Evolutionary conservation across 2,888 invertebrate species (phyloP), one percentile per base, ranked within the genome.

Genomic region (Lithosia quadra): DNA sequence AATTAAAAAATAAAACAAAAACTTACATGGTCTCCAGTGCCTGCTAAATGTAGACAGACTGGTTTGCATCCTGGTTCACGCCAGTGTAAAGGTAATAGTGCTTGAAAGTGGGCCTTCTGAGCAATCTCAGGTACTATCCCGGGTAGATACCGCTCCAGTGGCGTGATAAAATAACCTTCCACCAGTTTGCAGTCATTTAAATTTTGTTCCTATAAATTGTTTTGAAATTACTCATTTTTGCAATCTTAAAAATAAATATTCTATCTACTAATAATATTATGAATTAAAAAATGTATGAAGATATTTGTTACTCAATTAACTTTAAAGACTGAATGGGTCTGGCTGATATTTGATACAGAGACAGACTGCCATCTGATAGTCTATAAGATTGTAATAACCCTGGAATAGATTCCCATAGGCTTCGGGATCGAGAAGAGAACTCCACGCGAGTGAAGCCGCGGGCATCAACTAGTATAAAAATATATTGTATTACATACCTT

Each of bases 11-110:
- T 0, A 55, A 11, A 13, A 53, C 0, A 53, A 53, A 33, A n/a
- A 34, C 96, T 95, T 95, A 98, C 98, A 95, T 99, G 99, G 95
- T 99, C 99, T 59, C 99, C 99, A 57, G 99, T 99, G 39, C 99
- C 99, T 36, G 99, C 99, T 77, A 99, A 95, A 88, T 99, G 99
- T 75, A 99, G 95, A 89, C 99, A 99, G 53, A 99, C 96, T 4
- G 98, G 98, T 86, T 97, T 97, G 81, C 96, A 95, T 22, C 95
- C 92, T 75, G 96, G 94, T 68, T 96, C 92, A 0, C 95, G 95
- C 99, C 99, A 99, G 80, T 96, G 96, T 36, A 96, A 93, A 0
- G 99, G 99, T 77, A 99, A 87, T 49, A 99, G 86, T 72, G 98
- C 96, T 81, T 95, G 95, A 90, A 98, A 99, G 92, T 97, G 96